A percentile compares a stretch with the other conserved stretches of the same genome.
phyloP scores from a whole-genome alignment of 2,797 vertebrate genomes.

The Thripadectes ignobilis region DNA sequence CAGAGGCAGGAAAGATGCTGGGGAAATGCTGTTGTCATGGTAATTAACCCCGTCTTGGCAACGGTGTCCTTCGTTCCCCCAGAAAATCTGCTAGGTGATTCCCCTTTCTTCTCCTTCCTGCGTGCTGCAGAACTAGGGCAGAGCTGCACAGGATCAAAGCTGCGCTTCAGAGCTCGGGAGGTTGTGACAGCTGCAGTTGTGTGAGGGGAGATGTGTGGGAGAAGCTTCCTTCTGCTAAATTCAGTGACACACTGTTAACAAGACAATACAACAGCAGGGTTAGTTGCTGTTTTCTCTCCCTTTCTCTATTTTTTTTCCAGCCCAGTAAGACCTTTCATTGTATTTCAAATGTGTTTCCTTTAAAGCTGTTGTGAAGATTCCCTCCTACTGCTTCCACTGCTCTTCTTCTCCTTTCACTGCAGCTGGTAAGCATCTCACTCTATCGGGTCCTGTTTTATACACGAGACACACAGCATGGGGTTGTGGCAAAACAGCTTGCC shows the following conservation, averaged over 20 bases:
- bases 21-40: slow-evolving; percentile 38
- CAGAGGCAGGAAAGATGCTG: slow-evolving; percentile 16
- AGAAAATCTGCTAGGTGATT: slow-evolving; percentile 28
- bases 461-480: not conserved
- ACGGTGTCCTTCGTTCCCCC: not conserved
- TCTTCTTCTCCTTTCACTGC: slow-evolving; percentile 39
- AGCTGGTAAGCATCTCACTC: slow-evolving; percentile 24
- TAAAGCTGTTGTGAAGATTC: slow-evolving; percentile 51
- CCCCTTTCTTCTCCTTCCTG: not conserved
- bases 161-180: not conserved
- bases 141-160: slow-evolving; percentile 13
- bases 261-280: slow-evolving; percentile 55
- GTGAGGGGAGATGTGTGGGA: slow-evolving; percentile 5
- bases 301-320: not conserved
- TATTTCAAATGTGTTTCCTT: slow-evolving; percentile 57
- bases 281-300: slow-evolving; percentile 23
- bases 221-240: slow-evolving; percentile 52
- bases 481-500: not conserved
- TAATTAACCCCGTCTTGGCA: slow-evolving; percentile 57
- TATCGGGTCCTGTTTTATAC: not conserved
- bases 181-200: slow-evolving; percentile 39
- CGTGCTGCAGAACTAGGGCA: not conserved
- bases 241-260: slow-evolving; percentile 51
- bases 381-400: slow-evolving; percentile 47
- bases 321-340: slow-evolving; percentile 44